These are phyloP conservation scores for Cheumatopsyche charites DNA, from an alignment of 1,140 invertebrate genomes.

Conservation along the genomic window DNA sequence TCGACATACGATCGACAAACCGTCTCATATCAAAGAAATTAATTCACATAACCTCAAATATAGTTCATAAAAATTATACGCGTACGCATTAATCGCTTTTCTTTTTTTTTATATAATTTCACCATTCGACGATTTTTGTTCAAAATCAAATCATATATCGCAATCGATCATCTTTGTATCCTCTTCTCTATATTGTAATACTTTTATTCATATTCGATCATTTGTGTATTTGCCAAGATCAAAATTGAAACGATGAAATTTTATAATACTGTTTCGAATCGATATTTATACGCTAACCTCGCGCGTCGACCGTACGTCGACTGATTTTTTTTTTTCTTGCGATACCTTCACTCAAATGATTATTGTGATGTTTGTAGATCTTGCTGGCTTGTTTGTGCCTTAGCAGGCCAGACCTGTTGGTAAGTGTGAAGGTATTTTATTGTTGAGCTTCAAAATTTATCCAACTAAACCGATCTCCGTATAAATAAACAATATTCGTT, in stretches of 20 bases:
- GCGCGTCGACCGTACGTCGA: too few relatives aligned
- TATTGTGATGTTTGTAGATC: conserved; percentile 62
- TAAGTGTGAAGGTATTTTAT: conserved; percentile 61
- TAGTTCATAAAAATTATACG: too few relatives aligned
- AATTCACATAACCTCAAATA: too few relatives aligned
- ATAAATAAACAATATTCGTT: conserved; percentile 43
- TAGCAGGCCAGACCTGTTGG: conserved; percentile 71
- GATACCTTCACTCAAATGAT: conserved; percentile 15
- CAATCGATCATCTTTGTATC: background rate
- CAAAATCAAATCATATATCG: too few relatives aligned
- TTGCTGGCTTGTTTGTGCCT: conserved; percentile 74
- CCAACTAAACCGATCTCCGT: conserved; percentile 18
- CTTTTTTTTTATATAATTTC: background rate
- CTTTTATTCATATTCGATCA: background rate
- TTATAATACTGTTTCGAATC: conserved; percentile 5
- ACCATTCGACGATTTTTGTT: background rate
- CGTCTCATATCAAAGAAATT: too few relatives aligned
- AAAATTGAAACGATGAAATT: background rate
- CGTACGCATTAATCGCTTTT: too few relatives aligned
- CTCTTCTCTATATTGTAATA: background rate
- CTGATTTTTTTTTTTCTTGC: background rate
- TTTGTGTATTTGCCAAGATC: conserved; percentile 46
- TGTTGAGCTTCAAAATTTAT: conserved; percentile 32
- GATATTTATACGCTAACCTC: background rate
- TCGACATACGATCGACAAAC: too few relatives aligned